These are phyloP conservation scores for Oceanodroma leucorhoa DNA, from an alignment of 2,797 vertebrate species.

Conservation along the genomic window DNA sequence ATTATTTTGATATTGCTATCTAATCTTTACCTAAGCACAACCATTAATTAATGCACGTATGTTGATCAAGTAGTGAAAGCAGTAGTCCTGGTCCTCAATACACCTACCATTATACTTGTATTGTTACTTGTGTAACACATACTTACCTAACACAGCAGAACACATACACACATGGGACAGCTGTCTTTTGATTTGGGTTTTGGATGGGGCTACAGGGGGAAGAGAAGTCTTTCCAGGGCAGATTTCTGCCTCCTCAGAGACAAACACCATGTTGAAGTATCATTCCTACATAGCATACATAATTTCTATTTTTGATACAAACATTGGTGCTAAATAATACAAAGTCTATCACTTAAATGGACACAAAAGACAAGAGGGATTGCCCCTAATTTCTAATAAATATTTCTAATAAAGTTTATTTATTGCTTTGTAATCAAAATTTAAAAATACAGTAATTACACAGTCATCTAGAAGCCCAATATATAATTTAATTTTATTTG, in stretches of 20 bases:
- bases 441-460: not conserved
- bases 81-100: not conserved
- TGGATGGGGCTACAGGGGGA: rapidly evolving
- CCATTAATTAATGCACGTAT: not conserved
- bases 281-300: not conserved
- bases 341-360: not conserved
- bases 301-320: not conserved
- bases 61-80: not conserved
- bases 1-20: not conserved
- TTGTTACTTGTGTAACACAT: not conserved
- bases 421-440: conserved; percentile 7
- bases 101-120: too few species aligned
- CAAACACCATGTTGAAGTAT: not conserved
- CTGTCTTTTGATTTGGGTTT: not conserved
- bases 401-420: not conserved
- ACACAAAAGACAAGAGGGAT: not conserved
- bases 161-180: not conserved
- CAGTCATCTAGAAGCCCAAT: not conserved
- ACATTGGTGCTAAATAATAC: not conserved
- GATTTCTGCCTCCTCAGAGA: not conserved
- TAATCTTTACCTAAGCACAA: not conserved
- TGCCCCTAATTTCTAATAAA: not conserved
- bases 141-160: not conserved
- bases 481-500: conserved; percentile 40
- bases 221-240: not conserved